Conservation (phyloP, 2,113 vertebrate genomes). For the Aspiorhynchus laticeps region DNA sequence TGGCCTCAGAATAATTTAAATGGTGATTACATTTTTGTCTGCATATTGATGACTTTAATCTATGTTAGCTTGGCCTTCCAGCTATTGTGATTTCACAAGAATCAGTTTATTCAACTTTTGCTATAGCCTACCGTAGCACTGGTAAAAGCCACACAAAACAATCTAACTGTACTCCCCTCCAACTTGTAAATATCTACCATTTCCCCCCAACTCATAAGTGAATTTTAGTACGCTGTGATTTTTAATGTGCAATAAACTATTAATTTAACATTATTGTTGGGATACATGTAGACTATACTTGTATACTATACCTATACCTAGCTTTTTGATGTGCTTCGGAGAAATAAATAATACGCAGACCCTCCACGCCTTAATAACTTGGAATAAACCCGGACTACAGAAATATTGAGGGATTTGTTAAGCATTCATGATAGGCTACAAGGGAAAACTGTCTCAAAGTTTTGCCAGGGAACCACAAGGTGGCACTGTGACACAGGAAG, state of each 20-base stretch:
- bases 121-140: no score
- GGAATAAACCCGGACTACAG: not conserved
- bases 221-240: no score
- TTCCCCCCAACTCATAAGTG: no score
- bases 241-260: no score
- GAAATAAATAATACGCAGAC: not conserved
- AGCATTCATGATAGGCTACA: not conserved
- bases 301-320: not conserved
- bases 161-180: no score
- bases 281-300: no score
- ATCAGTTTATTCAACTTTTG: no score
- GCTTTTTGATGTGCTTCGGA: not conserved
- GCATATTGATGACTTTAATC: no score
- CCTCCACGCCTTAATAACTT: not conserved
- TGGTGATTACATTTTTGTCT: not conserved
- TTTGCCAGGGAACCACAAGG: slow-evolving; percentile 58
- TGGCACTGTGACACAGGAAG: slow-evolving; percentile 65
- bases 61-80: not conserved
- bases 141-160: no score
- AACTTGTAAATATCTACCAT: no score
- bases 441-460: not conserved
- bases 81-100: not conserved
- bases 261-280: no score
- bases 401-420: not conserved
- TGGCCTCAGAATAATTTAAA: no score